Percentiles rank a stretch among this genome's conserved stretches.
phyloP scores from a whole-genome alignment of 2,113 vertebrate species.

The Phocoena phocoena region DNA sequence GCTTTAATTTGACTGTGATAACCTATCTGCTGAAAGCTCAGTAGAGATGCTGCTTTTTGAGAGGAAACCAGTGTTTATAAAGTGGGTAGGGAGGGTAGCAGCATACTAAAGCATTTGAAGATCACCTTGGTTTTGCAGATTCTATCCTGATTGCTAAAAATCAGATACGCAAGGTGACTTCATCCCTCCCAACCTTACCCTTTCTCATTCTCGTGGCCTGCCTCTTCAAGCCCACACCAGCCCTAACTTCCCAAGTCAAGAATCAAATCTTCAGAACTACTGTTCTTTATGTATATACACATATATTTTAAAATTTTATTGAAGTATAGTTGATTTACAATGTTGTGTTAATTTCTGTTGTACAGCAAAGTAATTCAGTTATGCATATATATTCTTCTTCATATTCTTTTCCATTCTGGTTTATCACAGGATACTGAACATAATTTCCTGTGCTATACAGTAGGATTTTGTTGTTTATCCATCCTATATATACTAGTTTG shows the following conservation, averaged over 20 bases:
- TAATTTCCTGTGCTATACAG: neutral
- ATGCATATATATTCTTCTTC: neutral
- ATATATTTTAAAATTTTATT: neutral
- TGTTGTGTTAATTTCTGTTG: neutral
- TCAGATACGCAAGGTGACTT: fast-evolving
- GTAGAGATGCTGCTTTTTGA: neutral
- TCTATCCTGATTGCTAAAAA: neutral
- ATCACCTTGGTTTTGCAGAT: neutral
- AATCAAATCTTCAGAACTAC: neutral
- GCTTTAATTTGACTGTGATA: neutral
- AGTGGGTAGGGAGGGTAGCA: neutral
- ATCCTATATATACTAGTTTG: neutral
- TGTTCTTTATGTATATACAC: neutral
- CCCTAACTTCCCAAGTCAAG: neutral
- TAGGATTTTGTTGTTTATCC: neutral
- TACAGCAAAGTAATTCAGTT: neutral
- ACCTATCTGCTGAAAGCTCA: constrained; percentile 6
- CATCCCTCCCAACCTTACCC: fast-evolving
- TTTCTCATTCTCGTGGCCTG: neutral
- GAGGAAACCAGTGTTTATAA: neutral
- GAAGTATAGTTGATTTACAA: neutral
- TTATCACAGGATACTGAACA: neutral
- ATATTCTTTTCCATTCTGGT: neutral
- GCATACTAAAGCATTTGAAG: neutral
- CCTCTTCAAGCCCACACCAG: neutral